Evolutionary conservation across 1,140 invertebrate genomes (phyloP).

Genomic region (Danaus plexippus): DNA sequence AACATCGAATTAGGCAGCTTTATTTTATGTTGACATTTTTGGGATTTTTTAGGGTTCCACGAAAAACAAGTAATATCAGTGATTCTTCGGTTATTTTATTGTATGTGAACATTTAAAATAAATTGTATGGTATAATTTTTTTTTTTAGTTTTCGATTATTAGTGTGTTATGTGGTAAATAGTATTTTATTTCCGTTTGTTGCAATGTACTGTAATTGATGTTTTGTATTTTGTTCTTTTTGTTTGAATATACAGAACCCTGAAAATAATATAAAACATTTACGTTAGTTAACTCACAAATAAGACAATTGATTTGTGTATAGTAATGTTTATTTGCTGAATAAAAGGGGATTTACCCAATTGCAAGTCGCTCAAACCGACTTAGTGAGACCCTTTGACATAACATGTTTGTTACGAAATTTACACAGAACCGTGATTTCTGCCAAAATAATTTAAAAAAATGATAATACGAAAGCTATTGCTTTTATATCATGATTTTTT

Average conservation of each 20-base stretch:
- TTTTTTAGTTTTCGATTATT: too few relatives aligned
- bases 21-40: slow-evolving; percentile 37
- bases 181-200: too few relatives aligned
- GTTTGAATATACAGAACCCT: too few relatives aligned
- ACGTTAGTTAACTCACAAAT: slow-evolving; percentile 30
- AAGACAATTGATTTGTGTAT: slow-evolving; percentile 46
- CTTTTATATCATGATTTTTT: too few relatives aligned
- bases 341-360: slow-evolving; percentile 47
- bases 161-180: too few relatives aligned
- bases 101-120: slow-evolving; percentile 1
- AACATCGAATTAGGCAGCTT: slow-evolving; percentile 52
- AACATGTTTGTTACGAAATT: slow-evolving; percentile 4
- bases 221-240: too few relatives aligned
- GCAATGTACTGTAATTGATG: too few relatives aligned
- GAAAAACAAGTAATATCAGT: not conserved
- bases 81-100: not conserved
- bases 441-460: too few relatives aligned
- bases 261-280: slow-evolving; percentile 1
- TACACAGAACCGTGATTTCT: not conserved
- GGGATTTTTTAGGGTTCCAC: slow-evolving; percentile 25
- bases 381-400: slow-evolving; percentile 20
- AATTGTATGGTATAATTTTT: not conserved
- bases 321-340: slow-evolving; percentile 43
- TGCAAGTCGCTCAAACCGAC: slow-evolving; percentile 25
- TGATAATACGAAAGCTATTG: too few relatives aligned